Conservation (phyloP, 92 coral and sea anemone species). For the Zoanthus gigantus region DNA sequence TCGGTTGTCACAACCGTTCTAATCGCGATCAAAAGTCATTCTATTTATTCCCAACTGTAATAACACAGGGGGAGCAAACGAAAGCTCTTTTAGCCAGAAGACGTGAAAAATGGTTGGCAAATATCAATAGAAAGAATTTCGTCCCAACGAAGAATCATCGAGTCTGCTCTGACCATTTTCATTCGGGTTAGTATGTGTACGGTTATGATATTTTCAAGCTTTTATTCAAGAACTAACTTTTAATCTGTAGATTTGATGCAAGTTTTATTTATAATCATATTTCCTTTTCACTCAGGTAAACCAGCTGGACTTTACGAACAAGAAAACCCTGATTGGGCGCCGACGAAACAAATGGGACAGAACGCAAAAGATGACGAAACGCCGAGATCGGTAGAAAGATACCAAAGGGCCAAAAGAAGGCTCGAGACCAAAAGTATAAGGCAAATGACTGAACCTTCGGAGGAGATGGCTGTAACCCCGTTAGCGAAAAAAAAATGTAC, state of each 20-base stretch:
- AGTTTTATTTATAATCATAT: constrained; percentile 6
- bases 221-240: neutral
- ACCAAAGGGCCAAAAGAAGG: constrained; percentile 8
- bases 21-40: constrained; percentile 19
- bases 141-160: neutral
- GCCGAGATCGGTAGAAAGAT: neutral
- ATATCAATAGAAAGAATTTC: constrained; percentile 3
- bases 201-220: neutral
- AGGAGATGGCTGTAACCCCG: constrained; percentile 14
- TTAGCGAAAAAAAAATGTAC: constrained; percentile 1
- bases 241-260: neutral
- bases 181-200: constrained; percentile 1
- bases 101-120: constrained; percentile 18
- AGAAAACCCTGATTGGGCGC: constrained; percentile 18
- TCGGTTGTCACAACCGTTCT: constrained; percentile 16
- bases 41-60: constrained; percentile 1
- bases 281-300: constrained; percentile 12
- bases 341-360: constrained; percentile 6
- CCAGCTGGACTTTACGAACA: neutral
- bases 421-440: constrained; percentile 14
- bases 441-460: constrained; percentile 12
- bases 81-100: neutral
- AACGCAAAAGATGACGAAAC: neutral
- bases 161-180: constrained; percentile 13
- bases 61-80: constrained; percentile 14